Conservation (phyloP, 2,797 vertebrate species). For the Epinephelus malabaricus region DNA sequence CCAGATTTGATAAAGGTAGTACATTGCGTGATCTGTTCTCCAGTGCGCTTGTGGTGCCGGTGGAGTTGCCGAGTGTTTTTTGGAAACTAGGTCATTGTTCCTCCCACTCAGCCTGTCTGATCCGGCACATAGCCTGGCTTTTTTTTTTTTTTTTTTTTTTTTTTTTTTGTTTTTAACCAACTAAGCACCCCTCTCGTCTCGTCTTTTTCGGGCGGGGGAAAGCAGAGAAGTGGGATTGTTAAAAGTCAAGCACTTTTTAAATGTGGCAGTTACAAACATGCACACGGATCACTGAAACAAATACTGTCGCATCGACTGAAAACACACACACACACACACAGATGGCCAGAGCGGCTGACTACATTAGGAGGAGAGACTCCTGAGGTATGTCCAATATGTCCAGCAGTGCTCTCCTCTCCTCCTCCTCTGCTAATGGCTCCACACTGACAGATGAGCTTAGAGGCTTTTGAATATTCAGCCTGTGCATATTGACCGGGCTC, state of each 20-base stretch:
- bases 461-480: constrained; percentile 77
- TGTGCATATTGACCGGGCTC: constrained; percentile 75
- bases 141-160: constrained; percentile 13
- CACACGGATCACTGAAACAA: constrained; percentile 2
- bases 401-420: constrained; percentile 50
- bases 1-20: constrained; percentile 66
- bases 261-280: constrained; percentile 9
- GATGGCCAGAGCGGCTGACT: constrained; percentile 40
- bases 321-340: constrained; percentile 9
- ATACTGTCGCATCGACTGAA: constrained; percentile 8
- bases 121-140: constrained; percentile 68
- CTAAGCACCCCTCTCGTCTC: constrained; percentile 70
- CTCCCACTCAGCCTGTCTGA: constrained; percentile 83
- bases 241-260: constrained; percentile 65
- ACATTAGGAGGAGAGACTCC: constrained; percentile 50
- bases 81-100: constrained; percentile 86
- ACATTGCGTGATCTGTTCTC: constrained; percentile 72
- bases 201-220: constrained; percentile 38
- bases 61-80: constrained; percentile 78
- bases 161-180: constrained; percentile 30
- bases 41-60: constrained; percentile 61
- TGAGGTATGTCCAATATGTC: constrained; percentile 57
- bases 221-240: constrained; percentile 40
- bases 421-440: constrained; percentile 60
- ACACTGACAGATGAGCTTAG: constrained; percentile 66